These are phyloP conservation scores for Butastur rufipennis DNA, from an alignment of 2,113 vertebrate genomes.

Conservation along the genomic window DNA sequence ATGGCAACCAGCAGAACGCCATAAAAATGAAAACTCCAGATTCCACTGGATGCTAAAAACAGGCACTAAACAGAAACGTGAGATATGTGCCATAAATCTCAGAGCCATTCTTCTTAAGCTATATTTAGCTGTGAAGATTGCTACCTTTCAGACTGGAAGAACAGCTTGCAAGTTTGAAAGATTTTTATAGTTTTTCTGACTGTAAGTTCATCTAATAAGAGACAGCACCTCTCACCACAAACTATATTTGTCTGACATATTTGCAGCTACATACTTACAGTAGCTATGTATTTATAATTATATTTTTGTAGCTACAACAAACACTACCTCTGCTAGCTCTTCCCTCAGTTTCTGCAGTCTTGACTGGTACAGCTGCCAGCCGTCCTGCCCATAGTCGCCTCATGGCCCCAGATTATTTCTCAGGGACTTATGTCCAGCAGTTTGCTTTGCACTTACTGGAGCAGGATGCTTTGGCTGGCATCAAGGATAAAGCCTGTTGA, in stretches of 20 bases:
- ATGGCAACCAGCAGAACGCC: neutral
- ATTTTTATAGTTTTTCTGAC: neutral
- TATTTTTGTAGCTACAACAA: neutral
- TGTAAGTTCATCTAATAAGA: neutral
- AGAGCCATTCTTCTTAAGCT: neutral
- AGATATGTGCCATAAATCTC: neutral
- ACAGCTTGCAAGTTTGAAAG: neutral
- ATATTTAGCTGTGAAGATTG: neutral
- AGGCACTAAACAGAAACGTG: neutral
- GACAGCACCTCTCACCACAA: neutral
- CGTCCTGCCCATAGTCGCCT: fast-evolving
- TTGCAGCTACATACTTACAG: neutral
- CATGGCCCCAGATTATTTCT: neutral
- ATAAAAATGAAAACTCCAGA: neutral
- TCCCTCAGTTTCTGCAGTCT: neutral
- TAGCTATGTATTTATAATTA: neutral
- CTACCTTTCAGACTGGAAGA: neutral
- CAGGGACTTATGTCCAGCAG: fast-evolving
- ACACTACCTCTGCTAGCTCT: neutral
- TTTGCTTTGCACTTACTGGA: neutral
- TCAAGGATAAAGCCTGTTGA: neutral
- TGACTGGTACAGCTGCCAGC: fast-evolving
- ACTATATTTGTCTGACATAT: neutral
- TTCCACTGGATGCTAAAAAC: neutral
- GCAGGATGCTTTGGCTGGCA: neutral